phyloP scores from a whole-genome alignment of 2,113 vertebrate species.

The Nycticryphes semicollaris region DNA sequence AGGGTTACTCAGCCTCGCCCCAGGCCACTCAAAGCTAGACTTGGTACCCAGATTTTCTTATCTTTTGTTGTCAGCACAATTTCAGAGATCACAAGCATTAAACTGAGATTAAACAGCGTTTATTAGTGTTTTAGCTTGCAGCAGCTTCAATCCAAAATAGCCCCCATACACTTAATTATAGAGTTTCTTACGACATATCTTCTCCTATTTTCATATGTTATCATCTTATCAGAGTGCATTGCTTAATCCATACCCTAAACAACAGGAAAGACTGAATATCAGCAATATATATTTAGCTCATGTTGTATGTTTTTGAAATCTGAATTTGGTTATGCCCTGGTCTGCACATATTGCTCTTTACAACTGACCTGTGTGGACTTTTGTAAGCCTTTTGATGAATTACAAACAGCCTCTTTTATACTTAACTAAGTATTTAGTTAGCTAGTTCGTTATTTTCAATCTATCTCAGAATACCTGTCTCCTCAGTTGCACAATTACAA shows the following conservation, averaged over 20 bases:
- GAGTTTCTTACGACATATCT: background rate
- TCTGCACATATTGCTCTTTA: too few relatives aligned
- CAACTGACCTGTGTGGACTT: too few relatives aligned
- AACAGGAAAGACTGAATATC: background rate
- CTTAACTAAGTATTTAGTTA: too few relatives aligned
- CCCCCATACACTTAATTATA: background rate
- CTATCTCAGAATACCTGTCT: too few relatives aligned
- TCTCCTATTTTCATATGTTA: background rate
- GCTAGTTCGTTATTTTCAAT: too few relatives aligned
- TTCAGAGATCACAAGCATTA: background rate
- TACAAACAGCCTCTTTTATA: too few relatives aligned
- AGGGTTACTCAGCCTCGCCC: background rate
- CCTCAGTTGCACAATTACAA: too few relatives aligned
- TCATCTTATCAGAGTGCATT: background rate
- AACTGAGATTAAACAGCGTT: background rate
- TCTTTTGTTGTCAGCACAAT: background rate
- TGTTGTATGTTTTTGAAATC: too few relatives aligned
- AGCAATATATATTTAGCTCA: too few relatives aligned
- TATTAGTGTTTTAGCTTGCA: background rate
- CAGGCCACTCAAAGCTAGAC: background rate
- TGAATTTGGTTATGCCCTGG: too few relatives aligned
- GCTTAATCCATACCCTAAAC: background rate
- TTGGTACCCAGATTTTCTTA: background rate
- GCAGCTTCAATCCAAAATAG: background rate
- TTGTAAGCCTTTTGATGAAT: too few relatives aligned